Conservation (phyloP, 2,113 vertebrate genomes). For the Scatophagus argus region DNA sequence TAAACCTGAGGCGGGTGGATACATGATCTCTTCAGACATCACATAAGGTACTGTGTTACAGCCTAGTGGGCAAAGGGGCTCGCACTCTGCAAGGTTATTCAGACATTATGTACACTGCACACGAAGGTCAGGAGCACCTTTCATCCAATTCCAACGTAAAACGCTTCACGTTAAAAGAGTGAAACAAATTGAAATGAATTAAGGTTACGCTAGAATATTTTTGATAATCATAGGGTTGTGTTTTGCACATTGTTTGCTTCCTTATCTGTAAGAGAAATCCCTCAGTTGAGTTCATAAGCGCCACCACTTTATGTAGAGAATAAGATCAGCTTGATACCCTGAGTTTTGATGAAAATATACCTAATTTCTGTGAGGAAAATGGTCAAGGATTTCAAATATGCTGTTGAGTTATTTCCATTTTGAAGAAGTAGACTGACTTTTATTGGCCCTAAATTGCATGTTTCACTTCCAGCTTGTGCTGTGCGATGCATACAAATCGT, state of each 20-base stretch:
- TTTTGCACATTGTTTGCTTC: too few relatives aligned
- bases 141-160: not conserved
- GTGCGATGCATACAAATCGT: not conserved
- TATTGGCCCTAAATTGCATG: not conserved
- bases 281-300: not conserved
- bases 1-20: slow-evolving; percentile 22
- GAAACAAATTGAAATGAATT: not conserved
- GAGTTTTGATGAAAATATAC: not conserved
- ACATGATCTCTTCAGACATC: slow-evolving; percentile 12
- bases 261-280: not conserved
- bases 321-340: not conserved
- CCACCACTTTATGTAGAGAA: too few relatives aligned
- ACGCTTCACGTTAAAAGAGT: not conserved
- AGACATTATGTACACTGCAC: not conserved
- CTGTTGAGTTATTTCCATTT: not conserved
- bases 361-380: too few relatives aligned
- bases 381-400: not conserved
- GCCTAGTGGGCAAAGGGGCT: not conserved
- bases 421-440: not conserved
- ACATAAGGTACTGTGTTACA: not conserved
- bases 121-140: not conserved
- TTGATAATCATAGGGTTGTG: too few relatives aligned
- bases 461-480: not conserved
- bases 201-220: too few relatives aligned
- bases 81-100: slow-evolving; percentile 1